Evolutionary conservation across 2,797 vertebrate genomes (phyloP).

Genomic region (Tapera naevia): DNA sequence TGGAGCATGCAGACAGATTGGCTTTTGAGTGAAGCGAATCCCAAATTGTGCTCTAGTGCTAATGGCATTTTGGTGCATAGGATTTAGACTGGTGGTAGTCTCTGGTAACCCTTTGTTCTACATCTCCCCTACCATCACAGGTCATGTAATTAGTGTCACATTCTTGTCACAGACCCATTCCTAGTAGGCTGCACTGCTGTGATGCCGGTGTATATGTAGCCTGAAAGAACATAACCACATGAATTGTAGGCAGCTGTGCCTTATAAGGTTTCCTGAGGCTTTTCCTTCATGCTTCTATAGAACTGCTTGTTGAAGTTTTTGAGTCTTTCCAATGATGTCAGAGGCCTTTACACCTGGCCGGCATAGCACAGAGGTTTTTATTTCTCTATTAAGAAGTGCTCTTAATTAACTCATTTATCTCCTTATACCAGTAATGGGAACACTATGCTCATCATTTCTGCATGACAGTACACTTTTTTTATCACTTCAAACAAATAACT

Average conservation of each 20-base stretch:
- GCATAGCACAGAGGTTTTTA: background rate
- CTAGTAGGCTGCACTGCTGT: background rate
- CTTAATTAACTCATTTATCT: background rate
- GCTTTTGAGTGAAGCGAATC: background rate
- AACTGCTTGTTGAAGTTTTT: background rate
- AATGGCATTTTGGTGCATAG: background rate
- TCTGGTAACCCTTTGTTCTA: background rate
- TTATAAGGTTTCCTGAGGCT: background rate
- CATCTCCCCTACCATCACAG: background rate
- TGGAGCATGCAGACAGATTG: background rate
- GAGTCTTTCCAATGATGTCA: background rate
- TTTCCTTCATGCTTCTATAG: background rate
- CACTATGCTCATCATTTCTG: background rate
- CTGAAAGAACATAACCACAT: fast-evolving
- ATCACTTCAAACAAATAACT: background rate
- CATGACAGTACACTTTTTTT: background rate
- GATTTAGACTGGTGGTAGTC: background rate
- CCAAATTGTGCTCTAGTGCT: background rate
- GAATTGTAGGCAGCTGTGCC: background rate
- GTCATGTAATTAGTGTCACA: background rate
- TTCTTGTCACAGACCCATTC: background rate
- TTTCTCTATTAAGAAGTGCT: background rate
- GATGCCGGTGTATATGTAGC: background rate
- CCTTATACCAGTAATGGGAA: background rate
- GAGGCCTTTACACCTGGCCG: background rate